A percentile compares a stretch with the other conserved stretches of the same genome.
phyloP scores from a whole-genome alignment of 2,113 vertebrate species.

The Aphyosemion australe region DNA sequence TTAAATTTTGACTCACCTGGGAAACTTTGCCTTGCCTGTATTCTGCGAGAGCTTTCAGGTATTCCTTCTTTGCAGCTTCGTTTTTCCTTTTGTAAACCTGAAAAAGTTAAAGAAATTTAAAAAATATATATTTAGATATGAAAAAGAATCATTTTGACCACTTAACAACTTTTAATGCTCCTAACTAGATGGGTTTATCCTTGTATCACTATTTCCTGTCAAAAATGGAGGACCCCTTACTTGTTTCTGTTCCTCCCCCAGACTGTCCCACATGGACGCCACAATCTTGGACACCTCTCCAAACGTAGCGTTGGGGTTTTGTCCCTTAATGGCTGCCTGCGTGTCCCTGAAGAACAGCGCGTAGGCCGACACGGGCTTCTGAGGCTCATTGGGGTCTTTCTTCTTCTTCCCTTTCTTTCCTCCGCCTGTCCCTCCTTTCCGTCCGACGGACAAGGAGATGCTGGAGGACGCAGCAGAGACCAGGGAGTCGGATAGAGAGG shows the following conservation, averaged over 20 bases:
- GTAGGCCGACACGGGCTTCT: conserved; percentile 90
- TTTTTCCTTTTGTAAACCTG: conserved; percentile 92
- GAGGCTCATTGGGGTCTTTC: conserved; percentile 89
- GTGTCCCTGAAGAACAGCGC: conserved; percentile 93
- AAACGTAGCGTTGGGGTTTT: conserved; percentile 91
- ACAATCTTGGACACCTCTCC: conserved; percentile 93
- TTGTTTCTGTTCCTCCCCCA: conserved; percentile 94
- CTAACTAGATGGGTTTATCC: background rate
- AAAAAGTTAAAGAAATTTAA: background rate
- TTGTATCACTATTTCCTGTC: background rate
- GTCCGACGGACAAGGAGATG: conserved; percentile 60
- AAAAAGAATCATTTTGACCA: too few species aligned
- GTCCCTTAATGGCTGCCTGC: conserved; percentile 91
- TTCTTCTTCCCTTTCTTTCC: conserved; percentile 80
- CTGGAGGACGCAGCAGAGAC: conserved; percentile 29
- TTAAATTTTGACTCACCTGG: conserved; percentile 75
- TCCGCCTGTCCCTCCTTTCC: conserved; percentile 66
- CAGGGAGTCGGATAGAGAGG: conserved; percentile 57
- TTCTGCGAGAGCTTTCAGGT: conserved; percentile 86
- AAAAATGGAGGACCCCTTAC: conserved; percentile 51
- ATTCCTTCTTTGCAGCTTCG: conserved; percentile 89
- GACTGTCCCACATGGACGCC: conserved; percentile 95
- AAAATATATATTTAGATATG: too few species aligned
- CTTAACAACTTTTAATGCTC: background rate
- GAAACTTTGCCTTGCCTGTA: conserved; percentile 83